phyloP scores from a whole-genome alignment of 2,797 vertebrate genomes.

The Apodemus agrarius region DNA sequence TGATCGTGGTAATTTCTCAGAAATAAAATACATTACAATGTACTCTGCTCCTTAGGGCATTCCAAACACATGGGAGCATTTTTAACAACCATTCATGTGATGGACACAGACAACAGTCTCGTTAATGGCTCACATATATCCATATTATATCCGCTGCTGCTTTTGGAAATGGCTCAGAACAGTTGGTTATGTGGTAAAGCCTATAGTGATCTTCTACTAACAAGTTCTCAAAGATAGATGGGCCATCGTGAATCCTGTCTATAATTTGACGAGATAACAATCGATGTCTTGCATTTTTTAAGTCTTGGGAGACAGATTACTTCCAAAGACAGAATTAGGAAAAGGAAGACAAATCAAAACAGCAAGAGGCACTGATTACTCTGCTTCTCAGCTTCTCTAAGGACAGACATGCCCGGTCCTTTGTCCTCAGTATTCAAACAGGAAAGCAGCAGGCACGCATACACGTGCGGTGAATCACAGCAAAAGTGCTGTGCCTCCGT shows the following conservation, averaged over 20 bases:
- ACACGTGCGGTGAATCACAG: not conserved
- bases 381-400: not conserved
- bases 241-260: not conserved
- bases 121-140: not conserved
- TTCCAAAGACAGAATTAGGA: not conserved
- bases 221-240: not conserved
- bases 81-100: not conserved
- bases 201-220: not conserved
- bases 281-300: not conserved
- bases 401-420: fast-evolving
- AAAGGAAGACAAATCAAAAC: not conserved
- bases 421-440: not conserved
- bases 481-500: not conserved
- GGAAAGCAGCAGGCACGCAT: not conserved
- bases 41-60: not conserved
- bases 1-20: not conserved
- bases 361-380: not conserved
- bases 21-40: not conserved
- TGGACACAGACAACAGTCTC: not conserved
- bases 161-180: not conserved
- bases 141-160: not conserved
- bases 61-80: not conserved
- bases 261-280: not conserved
- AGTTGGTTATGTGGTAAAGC: slow-evolving; percentile 50
- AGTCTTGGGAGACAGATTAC: not conserved